A percentile compares a stretch with the other conserved stretches of the same genome.
Evolutionary conservation across 2,113 vertebrate genomes (phyloP).

Genomic region (Gulo gulo): DNA sequence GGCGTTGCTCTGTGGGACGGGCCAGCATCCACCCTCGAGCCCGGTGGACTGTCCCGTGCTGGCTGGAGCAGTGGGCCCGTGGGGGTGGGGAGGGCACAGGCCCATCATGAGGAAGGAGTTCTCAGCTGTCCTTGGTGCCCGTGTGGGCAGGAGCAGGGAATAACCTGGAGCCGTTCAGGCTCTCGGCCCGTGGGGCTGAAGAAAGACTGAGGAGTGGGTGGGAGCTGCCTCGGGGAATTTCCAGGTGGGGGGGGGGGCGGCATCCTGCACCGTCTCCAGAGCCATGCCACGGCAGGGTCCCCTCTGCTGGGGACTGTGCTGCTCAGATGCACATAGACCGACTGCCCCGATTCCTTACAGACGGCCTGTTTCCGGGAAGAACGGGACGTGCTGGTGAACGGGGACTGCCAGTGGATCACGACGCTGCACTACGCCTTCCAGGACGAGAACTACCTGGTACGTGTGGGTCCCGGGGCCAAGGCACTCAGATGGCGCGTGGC

Average conservation of each 20-base stretch:
- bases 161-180: rapidly evolving
- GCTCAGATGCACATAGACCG: rapidly evolving
- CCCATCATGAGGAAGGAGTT: rapidly evolving
- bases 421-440: conserved; percentile 97
- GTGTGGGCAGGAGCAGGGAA: not conserved
- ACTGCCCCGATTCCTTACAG: conserved; percentile 77
- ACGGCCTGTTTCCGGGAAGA: conserved; percentile 98
- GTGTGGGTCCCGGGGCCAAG: conserved; percentile 56
- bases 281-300: not conserved
- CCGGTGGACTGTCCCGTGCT: rapidly evolving
- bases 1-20: rapidly evolving
- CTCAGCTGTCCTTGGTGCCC: rapidly evolving
- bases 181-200: no score
- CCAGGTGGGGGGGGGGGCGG: not conserved
- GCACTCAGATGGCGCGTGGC: rapidly evolving
- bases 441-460: conserved; percentile 96
- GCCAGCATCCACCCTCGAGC: rapidly evolving
- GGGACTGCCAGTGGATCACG: conserved; percentile 98
- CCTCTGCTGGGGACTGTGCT: rapidly evolving
- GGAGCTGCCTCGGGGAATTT: no score
- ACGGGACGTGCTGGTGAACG: conserved; percentile 95
- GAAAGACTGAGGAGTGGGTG: no score
- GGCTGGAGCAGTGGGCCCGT: rapidly evolving
- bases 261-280: not conserved
- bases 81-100: not conserved